Evolutionary conservation across 2,888 invertebrate genomes (phyloP).

Genomic region (Thereva nobilitata): DNA sequence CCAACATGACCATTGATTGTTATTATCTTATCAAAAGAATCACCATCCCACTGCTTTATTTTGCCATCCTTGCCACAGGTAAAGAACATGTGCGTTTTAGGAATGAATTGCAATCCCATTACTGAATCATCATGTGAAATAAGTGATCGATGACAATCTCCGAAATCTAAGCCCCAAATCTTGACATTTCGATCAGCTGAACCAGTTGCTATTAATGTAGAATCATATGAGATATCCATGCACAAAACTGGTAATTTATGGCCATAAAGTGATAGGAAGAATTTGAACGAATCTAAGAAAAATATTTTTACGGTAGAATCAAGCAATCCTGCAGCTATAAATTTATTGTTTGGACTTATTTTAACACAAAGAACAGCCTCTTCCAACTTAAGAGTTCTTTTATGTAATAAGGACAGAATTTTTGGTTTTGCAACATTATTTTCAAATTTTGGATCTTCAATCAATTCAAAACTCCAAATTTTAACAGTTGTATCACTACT

Average conservation of each 20-base stretch:
- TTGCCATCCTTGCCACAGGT: slow-evolving; percentile 92
- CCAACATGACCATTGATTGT: slow-evolving; percentile 85
- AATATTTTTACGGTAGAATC: slow-evolving; percentile 96
- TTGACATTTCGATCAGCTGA: slow-evolving; percentile 95
- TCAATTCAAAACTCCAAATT: slow-evolving; percentile 91
- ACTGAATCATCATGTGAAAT: slow-evolving; percentile 97
- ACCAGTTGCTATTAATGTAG: slow-evolving; percentile 85
- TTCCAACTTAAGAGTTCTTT: slow-evolving; percentile 81
- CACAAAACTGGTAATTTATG: slow-evolving; percentile 93
- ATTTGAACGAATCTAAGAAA: slow-evolving; percentile 93
- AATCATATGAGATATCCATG: slow-evolving; percentile 91
- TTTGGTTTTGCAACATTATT: slow-evolving; percentile 49
- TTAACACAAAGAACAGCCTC: slow-evolving; percentile 84
- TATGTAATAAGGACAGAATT: slow-evolving; percentile 77
- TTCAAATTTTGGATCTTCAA: slow-evolving; percentile 68
- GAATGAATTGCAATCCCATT: slow-evolving; percentile 85
- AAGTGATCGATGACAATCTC: slow-evolving; percentile 94
- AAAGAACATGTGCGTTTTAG: slow-evolving; percentile 91
- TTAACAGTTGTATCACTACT: slow-evolving; percentile 89
- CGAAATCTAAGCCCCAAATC: slow-evolving; percentile 98
- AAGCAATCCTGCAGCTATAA: slow-evolving; percentile 85
- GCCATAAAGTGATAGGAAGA: slow-evolving; percentile 92
- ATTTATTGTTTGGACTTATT: slow-evolving; percentile 82
- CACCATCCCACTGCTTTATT: slow-evolving; percentile 97
- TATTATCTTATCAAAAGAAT: slow-evolving; percentile 87